Evolutionary conservation across 2,888 invertebrate species (phyloP), one percentile per base, ranked within the genome.

Genomic region (Tanytarsus gracilentus): DNA sequence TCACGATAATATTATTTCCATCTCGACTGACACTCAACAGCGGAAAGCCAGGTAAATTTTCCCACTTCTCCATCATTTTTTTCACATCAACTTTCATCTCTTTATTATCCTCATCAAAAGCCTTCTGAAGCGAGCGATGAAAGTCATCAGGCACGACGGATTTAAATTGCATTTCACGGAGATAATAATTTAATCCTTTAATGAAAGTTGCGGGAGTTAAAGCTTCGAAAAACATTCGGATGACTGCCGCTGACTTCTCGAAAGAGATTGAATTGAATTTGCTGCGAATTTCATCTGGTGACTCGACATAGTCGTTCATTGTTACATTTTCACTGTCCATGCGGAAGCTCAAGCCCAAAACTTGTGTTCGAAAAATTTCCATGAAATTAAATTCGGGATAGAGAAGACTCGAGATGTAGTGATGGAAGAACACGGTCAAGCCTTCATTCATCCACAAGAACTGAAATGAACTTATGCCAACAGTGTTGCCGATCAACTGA

Each of bases 361-460:
- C n/a, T 18, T 30, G 9, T 8, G 33, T 18, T 16, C 14, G 18
- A 23, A 53, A 53, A 11, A 9, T 18, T 18, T 36, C 25, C 33
- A 53, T 33, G n/a, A n/a, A 53, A 11, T 33, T 25, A 14, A 36
- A 29, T n/a, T 53, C 33, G 1, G 53, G 53, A 36, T 21, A 23
- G 7, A 53, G 5, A 11, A 53, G 23, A 36, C 36, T 36, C 1
- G 53, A 21, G 1, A 33, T n/a, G n/a, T 36, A 33, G 36, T 21
- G 23, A 36, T 53, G 33, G 21, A 21, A 53, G 23, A 53, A 23
- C 3, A 3, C 36, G 1, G 53, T 1, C 23, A 53, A 33, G 9
- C 53, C 53, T 53, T 53, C 53, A n/a, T 23, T 53, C 25, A 53
- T 3, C 53, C 53, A 53, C 11, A 33, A 7, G 7, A 23, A 14